Evolutionary conservation across 2,888 invertebrate genomes (phyloP).

Genomic region (Asteroscopus sphinx): DNA sequence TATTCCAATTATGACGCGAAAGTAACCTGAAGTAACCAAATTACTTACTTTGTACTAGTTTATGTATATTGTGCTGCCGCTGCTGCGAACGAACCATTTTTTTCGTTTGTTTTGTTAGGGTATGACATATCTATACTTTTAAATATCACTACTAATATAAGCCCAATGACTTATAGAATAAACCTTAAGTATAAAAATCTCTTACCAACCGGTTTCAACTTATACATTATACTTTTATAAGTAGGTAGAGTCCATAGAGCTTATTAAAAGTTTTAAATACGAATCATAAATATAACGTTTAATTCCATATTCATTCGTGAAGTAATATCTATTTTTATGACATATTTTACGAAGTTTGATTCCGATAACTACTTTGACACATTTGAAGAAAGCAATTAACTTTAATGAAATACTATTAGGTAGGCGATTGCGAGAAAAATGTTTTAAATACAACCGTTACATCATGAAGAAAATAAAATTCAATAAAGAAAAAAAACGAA

Average conservation of each 20-base stretch:
- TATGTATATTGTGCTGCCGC: too few species aligned
- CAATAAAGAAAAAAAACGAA: not conserved
- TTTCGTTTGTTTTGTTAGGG: too few species aligned
- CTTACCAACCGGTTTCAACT: not conserved
- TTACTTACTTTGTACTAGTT: too few species aligned
- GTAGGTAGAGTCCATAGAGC: not conserved
- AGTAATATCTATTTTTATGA: slow-evolving; percentile 24
- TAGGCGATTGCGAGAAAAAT: slow-evolving; percentile 9
- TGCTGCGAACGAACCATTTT: too few species aligned
- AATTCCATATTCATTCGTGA: slow-evolving; percentile 2
- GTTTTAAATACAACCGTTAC: not conserved
- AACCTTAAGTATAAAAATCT: too few species aligned
- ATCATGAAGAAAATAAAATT: not conserved
- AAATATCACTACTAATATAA: too few species aligned
- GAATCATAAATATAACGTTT: not conserved
- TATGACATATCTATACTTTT: too few species aligned
- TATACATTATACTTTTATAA: slow-evolving; percentile 2
- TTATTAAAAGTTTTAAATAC: slow-evolving; percentile 1
- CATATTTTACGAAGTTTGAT: not conserved
- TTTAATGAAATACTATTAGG: slow-evolving; percentile 24
- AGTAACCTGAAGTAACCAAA: too few species aligned
- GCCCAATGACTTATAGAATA: too few species aligned
- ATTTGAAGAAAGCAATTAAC: slow-evolving; percentile 28
- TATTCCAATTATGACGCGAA: too few species aligned
- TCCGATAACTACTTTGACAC: slow-evolving; percentile 9